Conservation (phyloP, 2,113 vertebrate species). For the Melanerpes formicivorus region DNA sequence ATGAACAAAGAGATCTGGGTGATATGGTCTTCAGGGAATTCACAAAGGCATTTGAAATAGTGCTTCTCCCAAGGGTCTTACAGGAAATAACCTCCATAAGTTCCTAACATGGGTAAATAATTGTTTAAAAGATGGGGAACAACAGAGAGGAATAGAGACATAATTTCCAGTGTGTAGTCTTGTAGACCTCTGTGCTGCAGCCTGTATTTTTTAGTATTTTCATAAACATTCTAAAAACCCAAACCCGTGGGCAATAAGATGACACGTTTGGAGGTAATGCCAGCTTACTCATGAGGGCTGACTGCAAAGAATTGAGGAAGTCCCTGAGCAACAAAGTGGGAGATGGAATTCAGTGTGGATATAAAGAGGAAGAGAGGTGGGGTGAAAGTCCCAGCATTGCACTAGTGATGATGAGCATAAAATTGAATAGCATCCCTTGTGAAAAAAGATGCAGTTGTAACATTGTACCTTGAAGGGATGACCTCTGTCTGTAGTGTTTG, state of each 20-base stretch:
- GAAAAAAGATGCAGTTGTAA: neutral
- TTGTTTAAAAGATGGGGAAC: conserved; percentile 17
- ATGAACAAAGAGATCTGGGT: conserved; percentile 53
- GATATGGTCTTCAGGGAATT: conserved; percentile 35
- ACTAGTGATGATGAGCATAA: neutral
- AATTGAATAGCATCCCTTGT: neutral
- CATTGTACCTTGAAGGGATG: conserved; percentile 16
- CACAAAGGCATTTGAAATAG: conserved; percentile 40
- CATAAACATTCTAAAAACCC: neutral
- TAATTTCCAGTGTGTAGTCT: neutral
- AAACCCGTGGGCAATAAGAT: neutral
- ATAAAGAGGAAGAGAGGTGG: neutral
- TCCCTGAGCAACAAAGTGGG: neutral
- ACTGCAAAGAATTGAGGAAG: neutral
- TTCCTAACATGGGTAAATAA: conserved; percentile 28
- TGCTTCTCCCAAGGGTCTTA: conserved; percentile 39
- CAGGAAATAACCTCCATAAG: conserved; percentile 36
- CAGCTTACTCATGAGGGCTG: neutral
- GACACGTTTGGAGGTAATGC: conserved; percentile 1
- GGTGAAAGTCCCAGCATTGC: neutral
- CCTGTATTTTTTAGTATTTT: neutral
- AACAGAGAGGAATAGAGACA: neutral
- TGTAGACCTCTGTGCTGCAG: neutral
- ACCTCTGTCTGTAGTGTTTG: neutral
- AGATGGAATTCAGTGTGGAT: neutral